Evolutionary conservation across 2,797 vertebrate genomes (phyloP).

Genomic region (Setipinna tenuifilis): DNA sequence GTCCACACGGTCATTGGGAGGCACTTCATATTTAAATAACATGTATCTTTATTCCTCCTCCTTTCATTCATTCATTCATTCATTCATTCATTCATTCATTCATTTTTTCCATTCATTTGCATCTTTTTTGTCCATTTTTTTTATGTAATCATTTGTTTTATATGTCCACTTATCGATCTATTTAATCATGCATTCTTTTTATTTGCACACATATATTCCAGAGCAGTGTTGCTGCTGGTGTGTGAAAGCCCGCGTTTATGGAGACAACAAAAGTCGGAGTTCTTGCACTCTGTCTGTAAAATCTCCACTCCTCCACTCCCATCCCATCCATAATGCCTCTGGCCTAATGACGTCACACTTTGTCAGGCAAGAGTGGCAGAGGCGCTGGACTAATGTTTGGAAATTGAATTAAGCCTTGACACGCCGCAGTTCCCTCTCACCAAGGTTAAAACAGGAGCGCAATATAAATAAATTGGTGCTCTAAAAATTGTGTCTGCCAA

Average conservation of each 20-base stretch:
- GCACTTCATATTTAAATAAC: too few species aligned
- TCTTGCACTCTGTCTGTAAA: neutral
- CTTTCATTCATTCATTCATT: neutral
- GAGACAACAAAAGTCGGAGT: neutral
- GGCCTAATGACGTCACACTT: constrained; percentile 13
- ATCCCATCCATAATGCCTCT: neutral
- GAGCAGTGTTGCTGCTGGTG: neutral
- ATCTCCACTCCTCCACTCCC: neutral
- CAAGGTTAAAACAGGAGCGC: constrained; percentile 75
- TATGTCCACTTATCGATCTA: neutral
- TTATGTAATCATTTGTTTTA: too few species aligned
- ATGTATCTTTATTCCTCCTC: too few species aligned
- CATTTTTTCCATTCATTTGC: too few species aligned
- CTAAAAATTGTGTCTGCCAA: constrained; percentile 74
- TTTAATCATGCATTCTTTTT: neutral
- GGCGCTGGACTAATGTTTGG: constrained; percentile 43
- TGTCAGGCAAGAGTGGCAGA: constrained; percentile 32
- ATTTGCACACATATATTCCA: neutral
- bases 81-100: too few species aligned
- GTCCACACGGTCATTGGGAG: too few species aligned
- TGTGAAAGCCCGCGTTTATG: neutral
- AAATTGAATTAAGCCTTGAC: constrained; percentile 54
- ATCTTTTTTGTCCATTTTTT: too few species aligned
- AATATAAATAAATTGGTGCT: constrained; percentile 73
- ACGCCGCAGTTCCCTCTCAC: constrained; percentile 55